Percentiles rank a stretch among this genome's conserved stretches.
Conservation (phyloP, 2,113 vertebrate species). For the Xerus inauris region DNA sequence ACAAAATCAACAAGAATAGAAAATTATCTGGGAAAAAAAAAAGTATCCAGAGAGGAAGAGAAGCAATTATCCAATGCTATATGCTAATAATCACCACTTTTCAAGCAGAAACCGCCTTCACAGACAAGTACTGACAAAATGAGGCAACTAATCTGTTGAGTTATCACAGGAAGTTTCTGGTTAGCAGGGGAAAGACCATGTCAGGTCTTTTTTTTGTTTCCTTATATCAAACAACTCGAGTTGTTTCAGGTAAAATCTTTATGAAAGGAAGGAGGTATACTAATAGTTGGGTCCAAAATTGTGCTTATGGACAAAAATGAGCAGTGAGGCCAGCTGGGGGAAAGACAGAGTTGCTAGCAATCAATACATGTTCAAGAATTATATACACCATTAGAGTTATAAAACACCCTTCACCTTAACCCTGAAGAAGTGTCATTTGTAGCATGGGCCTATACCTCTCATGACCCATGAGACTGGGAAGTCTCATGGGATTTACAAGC, state of each 20-base stretch:
- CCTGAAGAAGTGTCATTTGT: not conserved
- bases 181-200: constrained; percentile 52
- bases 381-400: not conserved
- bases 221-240: constrained; percentile 67
- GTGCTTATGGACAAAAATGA: constrained; percentile 17
- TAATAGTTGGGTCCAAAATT: not conserved
- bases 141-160: constrained; percentile 64
- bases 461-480: constrained; percentile 35
- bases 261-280: constrained; percentile 66
- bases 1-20: constrained; percentile 67
- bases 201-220: constrained; percentile 50
- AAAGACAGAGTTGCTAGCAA: constrained; percentile 64
- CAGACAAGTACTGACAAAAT: constrained; percentile 63
- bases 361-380: constrained; percentile 30
- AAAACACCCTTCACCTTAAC: constrained; percentile 25
- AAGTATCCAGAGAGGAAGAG: constrained; percentile 45
- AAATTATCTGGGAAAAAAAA: constrained; percentile 32
- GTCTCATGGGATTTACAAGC: constrained; percentile 69
- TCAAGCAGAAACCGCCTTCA: constrained; percentile 76
- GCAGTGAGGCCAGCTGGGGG: constrained; percentile 1
- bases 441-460: constrained; percentile 4
- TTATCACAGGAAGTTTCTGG: constrained; percentile 62
- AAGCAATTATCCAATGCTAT: constrained; percentile 64
- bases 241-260: constrained; percentile 71
- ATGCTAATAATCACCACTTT: constrained; percentile 63